Evolutionary conservation across 2,888 invertebrate genomes (phyloP), one percentile per base, ranked within the genome.

Genomic region (Sphecodes monilicornis): DNA sequence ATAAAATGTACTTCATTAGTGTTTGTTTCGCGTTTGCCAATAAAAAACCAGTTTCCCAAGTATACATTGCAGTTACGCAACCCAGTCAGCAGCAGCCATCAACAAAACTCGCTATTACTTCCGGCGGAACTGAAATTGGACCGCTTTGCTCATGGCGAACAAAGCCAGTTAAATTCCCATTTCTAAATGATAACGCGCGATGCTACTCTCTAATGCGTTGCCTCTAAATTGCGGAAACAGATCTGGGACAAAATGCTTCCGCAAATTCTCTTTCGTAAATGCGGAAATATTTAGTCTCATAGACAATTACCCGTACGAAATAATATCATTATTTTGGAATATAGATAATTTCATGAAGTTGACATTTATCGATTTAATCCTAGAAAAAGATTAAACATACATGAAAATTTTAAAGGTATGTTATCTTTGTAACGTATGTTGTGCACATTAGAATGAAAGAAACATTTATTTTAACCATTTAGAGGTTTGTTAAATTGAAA

Each of bases 71-170:
- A 66, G 73, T 88, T 84, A 82, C 43, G 78, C 76, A 80, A 77
- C 64, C 69, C 70, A 54, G 36, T 72, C 64, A 16, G 16, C 79
- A 76, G 84, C 79, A 76, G 86, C 81, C 76, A 73, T 75, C 72
- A 80, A 36, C 84, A 82, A 85, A 88, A 64, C 77, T 36, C 80
- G 73, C 75, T 57, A 50, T 73, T 78, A 70, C 81, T 89, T 89
- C 89, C 89, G 90, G 77, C 85, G 84, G 90, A 89, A 88, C 85
- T 89, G 88, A 89, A 89, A 90, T 82, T 82, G 80, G 85, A 84
- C 78, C 89, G 66, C 80, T 79, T 74, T 70, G 29, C 70, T 79
- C 71, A 64, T 50, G 68, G 79, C 57, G 71, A 80, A 74, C 76
- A 77, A 64, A 64, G 43, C 71, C 79, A 46, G 68, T 81, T 88